These are phyloP conservation scores for Tenebrosternarchus preto DNA, from an alignment of 2,113 vertebrate species.

Conservation along the genomic window DNA sequence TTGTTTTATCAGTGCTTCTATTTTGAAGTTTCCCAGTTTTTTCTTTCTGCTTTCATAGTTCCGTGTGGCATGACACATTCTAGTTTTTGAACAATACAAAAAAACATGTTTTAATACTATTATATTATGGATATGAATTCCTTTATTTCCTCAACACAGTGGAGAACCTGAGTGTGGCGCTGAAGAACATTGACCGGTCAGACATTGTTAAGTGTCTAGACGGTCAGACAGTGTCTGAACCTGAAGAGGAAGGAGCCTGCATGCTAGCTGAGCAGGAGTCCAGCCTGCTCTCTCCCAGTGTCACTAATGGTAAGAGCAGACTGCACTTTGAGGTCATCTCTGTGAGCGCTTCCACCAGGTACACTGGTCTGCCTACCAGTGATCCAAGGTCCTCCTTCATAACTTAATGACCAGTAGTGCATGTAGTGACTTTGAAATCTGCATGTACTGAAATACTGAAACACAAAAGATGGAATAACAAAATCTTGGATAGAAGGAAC, in stretches of 20 bases:
- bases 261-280: conserved; percentile 78
- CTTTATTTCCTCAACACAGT: conserved; percentile 68
- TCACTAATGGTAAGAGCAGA: conserved; percentile 89
- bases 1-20: background rate
- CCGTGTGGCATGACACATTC: background rate
- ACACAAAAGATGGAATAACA: conserved; percentile 26
- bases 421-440: conserved; percentile 21
- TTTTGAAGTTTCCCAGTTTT: background rate
- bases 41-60: background rate
- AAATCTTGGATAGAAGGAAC: background rate
- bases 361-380: background rate
- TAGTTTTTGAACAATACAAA: background rate
- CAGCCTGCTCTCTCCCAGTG: conserved; percentile 83
- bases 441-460: conserved; percentile 23
- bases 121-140: background rate
- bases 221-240: conserved; percentile 72
- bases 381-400: background rate
- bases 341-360: background rate
- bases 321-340: conserved; percentile 12
- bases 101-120: too few species aligned
- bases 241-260: conserved; percentile 76
- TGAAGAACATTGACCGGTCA: conserved; percentile 86
- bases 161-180: conserved; percentile 82
- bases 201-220: conserved; percentile 89
- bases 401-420: conserved; percentile 11